phyloP scores from a whole-genome alignment of 2,888 invertebrate species.

The Drosophila koepferae region DNA sequence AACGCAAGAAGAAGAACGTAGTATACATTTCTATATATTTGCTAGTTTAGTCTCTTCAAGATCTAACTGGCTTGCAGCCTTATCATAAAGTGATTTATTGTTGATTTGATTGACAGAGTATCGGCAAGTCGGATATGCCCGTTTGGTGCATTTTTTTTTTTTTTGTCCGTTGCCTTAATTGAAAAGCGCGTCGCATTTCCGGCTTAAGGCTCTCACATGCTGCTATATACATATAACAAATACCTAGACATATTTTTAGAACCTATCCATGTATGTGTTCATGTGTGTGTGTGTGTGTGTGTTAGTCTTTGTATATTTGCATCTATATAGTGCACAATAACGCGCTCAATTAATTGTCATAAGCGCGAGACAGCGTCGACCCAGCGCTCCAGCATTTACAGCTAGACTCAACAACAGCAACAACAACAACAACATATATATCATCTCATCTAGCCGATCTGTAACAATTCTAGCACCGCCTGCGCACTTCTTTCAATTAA shows the following conservation, averaged over 20 bases:
- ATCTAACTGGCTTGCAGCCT: too few relatives aligned
- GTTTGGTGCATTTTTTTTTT: conserved; percentile 2
- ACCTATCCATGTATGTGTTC: neutral
- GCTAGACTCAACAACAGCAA: conserved; percentile 14
- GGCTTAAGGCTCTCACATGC: conserved; percentile 51
- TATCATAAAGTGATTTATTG: too few relatives aligned
- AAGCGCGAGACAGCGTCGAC: conserved; percentile 60
- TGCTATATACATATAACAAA: neutral
- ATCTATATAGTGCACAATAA: conserved; percentile 18
- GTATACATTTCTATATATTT: neutral
- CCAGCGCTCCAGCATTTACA: conserved; percentile 24
- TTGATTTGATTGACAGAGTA: neutral
- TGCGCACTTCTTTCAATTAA: conserved; percentile 78
- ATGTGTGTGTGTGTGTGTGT: conserved; percentile 4
- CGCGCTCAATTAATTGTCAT: conserved; percentile 75
- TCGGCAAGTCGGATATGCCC: neutral
- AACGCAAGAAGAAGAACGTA: neutral
- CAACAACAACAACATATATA: conserved; percentile 7
- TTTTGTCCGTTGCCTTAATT: conserved; percentile 54
- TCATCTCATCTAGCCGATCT: conserved; percentile 26
- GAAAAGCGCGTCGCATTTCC: conserved; percentile 81
- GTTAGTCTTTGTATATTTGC: conserved; percentile 8
- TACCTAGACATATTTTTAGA: conserved; percentile 13
- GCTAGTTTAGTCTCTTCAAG: neutral
- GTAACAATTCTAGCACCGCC: conserved; percentile 38